A percentile compares a stretch with the other conserved stretches of the same genome.
Evolutionary conservation across 2,797 vertebrate species (phyloP).

Genomic region (Aulostomus chinensis): DNA sequence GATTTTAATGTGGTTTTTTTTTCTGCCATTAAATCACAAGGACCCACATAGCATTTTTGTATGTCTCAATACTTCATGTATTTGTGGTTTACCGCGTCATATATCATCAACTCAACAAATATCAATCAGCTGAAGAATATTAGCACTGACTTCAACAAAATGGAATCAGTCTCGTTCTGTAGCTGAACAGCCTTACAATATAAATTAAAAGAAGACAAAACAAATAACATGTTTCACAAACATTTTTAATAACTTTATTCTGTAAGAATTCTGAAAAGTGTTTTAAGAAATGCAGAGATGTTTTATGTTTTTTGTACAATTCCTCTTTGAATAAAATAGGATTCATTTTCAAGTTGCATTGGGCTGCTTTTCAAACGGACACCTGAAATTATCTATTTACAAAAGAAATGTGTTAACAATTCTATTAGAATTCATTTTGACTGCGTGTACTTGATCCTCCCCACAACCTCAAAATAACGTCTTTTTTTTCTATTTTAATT

Average conservation of each 20-base stretch:
- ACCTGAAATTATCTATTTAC: slow-evolving; percentile 82
- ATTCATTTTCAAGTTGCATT: slow-evolving; percentile 73
- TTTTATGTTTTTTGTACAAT: slow-evolving; percentile 69
- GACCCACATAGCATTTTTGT: too few species aligned
- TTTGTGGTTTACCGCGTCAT: too few species aligned
- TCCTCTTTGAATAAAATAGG: slow-evolving; percentile 79
- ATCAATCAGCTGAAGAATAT: too few species aligned
- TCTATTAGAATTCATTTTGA: slow-evolving; percentile 70
- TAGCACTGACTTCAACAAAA: too few species aligned
- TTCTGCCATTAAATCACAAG: too few species aligned
- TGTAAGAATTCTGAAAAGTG: slow-evolving; percentile 74
- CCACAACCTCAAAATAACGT: slow-evolving; percentile 48
- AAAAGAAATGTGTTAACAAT: slow-evolving; percentile 71
- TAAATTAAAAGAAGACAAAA: slow-evolving; percentile 1
- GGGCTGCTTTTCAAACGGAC: slow-evolving; percentile 66
- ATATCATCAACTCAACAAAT: too few species aligned
- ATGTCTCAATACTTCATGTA: too few species aligned
- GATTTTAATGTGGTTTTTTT: too few species aligned
- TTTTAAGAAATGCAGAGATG: slow-evolving; percentile 75
- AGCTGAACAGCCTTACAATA: neutral
- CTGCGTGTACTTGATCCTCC: slow-evolving; percentile 36
- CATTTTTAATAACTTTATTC: slow-evolving; percentile 83
- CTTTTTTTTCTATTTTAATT: slow-evolving; percentile 61
- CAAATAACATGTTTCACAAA: slow-evolving; percentile 24
- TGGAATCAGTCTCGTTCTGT: too few species aligned